These are phyloP conservation scores for Phalloptychus januarius DNA, from an alignment of 2,797 vertebrate genomes.

Conservation along the genomic window DNA sequence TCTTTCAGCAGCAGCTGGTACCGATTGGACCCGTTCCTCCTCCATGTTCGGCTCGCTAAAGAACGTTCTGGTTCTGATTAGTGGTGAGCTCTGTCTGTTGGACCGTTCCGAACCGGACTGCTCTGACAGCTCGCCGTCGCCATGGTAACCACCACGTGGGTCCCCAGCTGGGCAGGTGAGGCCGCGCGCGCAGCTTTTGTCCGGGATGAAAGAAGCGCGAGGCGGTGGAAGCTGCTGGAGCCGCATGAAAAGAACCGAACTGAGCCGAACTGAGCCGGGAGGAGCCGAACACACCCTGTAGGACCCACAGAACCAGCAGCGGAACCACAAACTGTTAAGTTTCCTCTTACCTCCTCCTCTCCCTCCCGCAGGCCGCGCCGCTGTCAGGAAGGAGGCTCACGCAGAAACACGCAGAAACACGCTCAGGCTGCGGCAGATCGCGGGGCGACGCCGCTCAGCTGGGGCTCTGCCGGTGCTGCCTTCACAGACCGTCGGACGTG, in stretches of 20 bases:
- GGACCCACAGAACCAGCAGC: neutral
- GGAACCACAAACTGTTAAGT: slow-evolving; percentile 2
- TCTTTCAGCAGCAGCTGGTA: neutral
- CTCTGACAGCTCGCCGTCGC: slow-evolving; percentile 11
- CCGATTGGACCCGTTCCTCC: neutral
- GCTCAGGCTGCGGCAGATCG: neutral
- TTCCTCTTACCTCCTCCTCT: slow-evolving; percentile 50
- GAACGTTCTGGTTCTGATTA: neutral
- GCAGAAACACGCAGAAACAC: too few relatives aligned
- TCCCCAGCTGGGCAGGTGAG: slow-evolving; percentile 43
- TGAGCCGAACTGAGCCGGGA: neutral
- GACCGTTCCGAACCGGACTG: neutral
- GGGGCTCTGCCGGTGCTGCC: slow-evolving; percentile 26
- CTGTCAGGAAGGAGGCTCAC: neutral
- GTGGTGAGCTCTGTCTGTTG: neutral
- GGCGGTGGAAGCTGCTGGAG: slow-evolving; percentile 58
- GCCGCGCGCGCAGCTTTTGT: slow-evolving; percentile 48
- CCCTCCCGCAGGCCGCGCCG: slow-evolving; percentile 22
- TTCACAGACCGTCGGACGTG: slow-evolving; percentile 45
- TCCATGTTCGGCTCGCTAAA: neutral
- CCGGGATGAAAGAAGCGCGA: slow-evolving; percentile 23
- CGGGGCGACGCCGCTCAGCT: neutral
- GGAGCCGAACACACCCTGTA: neutral
- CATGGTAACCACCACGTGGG: slow-evolving; percentile 28
- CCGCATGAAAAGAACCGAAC: slow-evolving; percentile 24